Evolutionary conservation across 2,888 invertebrate genomes (phyloP), one percentile per base, ranked within the genome.

Genomic region (Metalampra italica): DNA sequence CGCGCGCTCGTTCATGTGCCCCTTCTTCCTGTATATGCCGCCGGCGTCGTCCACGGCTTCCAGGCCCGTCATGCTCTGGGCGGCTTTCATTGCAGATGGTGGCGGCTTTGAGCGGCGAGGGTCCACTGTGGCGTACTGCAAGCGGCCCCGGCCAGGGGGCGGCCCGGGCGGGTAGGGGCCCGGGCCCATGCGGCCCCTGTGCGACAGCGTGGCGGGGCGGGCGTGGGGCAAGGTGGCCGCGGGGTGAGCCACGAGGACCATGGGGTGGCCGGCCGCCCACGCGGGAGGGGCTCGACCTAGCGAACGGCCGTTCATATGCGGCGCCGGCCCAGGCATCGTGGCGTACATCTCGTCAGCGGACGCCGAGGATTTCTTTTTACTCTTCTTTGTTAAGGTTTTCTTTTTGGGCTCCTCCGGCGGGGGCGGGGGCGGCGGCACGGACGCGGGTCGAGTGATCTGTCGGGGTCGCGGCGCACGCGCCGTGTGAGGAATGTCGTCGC

Each of bases 1-100:
- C 22, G 97, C 97, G 46, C 97, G 91, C 78, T 97, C 97, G 81
- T 97, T 97, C 58, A 97, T 83, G 70, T 97, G 97, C 0, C 97
- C 97, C 69, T 97, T 97, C 72, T 96, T 94, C 64, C 96, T 91
- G 74, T 97, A 97, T 55, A 97, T 97, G 45, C 96, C 92, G 0
- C 92, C 91, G 0, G 91, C 87, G 47, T 92, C 91, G 49, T 92
- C 91, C 12, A 90, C 91, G 7, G 91, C 92, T 60, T 93, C 93
- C 46, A 94, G 74, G 47, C 93, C 93, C 57, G 92, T 93, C 85
- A 84, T 87, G 69, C 92, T 91, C 56, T 94, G 94, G 44, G 94
- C 93, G 8, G 94, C 92, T 65, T 94, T 81, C 70, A 94, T 91
- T 56, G 92, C 74, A 0, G 92, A 91, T 65, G 84, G 90, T 63